A percentile compares a stretch with the other conserved stretches of the same genome.
Evolutionary conservation across 2,888 invertebrate genomes (phyloP).

Genomic region (Yponomeuta malinellus): DNA sequence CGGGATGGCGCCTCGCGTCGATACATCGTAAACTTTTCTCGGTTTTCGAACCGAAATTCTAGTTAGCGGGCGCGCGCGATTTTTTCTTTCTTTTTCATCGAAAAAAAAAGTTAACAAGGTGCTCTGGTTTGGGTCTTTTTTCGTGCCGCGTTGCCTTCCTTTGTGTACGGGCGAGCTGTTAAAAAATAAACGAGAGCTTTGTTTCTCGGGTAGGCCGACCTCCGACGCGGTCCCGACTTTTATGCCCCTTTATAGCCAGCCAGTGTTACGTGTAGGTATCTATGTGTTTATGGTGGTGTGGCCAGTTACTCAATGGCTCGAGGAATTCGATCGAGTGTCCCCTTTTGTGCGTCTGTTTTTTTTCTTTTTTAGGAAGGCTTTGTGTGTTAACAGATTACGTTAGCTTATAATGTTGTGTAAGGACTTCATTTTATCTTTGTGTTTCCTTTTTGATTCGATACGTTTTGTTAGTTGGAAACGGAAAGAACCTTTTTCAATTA

Average conservation of each 20-base stretch:
- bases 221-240: constrained; percentile 73
- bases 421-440: neutral
- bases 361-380: neutral
- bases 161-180: constrained; percentile 75
- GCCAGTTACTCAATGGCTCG: constrained; percentile 75
- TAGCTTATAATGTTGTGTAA: neutral
- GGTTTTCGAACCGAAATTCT: constrained; percentile 73
- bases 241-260: constrained; percentile 74
- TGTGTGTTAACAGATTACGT: neutral
- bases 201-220: constrained; percentile 76
- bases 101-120: constrained; percentile 68
- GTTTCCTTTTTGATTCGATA: neutral
- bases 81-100: constrained; percentile 40
- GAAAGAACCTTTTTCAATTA: neutral
- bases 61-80: constrained; percentile 71
- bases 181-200: constrained; percentile 76
- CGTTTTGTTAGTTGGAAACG: neutral
- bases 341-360: constrained; percentile 38
- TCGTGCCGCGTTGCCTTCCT: constrained; percentile 69
- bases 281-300: constrained; percentile 72
- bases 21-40: constrained; percentile 60
- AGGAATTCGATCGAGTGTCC: constrained; percentile 73
- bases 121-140: constrained; percentile 71
- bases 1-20: constrained; percentile 56
- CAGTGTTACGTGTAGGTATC: constrained; percentile 69